Conservation (phyloP, 2,888 invertebrate species). For the Galeopsomyia nigrocyanea region DNA sequence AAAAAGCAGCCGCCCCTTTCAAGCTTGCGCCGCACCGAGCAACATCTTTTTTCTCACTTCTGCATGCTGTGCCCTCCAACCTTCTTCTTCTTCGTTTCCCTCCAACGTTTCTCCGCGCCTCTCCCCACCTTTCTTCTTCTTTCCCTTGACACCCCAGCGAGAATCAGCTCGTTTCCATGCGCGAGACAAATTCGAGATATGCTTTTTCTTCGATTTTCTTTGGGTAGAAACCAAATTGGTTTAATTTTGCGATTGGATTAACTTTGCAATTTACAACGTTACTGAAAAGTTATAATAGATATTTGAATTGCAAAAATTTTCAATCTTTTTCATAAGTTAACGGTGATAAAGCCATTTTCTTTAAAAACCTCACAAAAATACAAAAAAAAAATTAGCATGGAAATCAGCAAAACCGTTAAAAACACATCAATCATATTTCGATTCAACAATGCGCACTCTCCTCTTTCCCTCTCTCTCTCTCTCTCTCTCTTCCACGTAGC, state of each 20-base stretch:
- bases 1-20: constrained; percentile 54
- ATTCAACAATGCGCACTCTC: constrained; percentile 24
- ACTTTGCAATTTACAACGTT: no score
- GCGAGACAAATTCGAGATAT: neutral
- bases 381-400: no score
- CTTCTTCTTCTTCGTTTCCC: constrained; percentile 55
- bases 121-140: constrained; percentile 26
- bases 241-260: no score
- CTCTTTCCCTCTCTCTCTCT: constrained; percentile 38
- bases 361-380: no score
- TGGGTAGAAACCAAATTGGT: no score
- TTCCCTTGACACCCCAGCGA: neutral
- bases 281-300: no score
- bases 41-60: constrained; percentile 35
- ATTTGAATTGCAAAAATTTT: no score
- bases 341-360: no score
- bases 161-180: constrained; percentile 18
- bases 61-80: constrained; percentile 47
- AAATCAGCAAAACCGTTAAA: neutral
- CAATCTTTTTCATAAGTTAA: no score
- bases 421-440: constrained; percentile 20
- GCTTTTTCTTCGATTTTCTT: no score
- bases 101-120: constrained; percentile 47
- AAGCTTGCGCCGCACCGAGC: constrained; percentile 52
- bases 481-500: constrained; percentile 27